Conservation (phyloP, 1,140 invertebrate species). For the Hetaerina americana region DNA sequence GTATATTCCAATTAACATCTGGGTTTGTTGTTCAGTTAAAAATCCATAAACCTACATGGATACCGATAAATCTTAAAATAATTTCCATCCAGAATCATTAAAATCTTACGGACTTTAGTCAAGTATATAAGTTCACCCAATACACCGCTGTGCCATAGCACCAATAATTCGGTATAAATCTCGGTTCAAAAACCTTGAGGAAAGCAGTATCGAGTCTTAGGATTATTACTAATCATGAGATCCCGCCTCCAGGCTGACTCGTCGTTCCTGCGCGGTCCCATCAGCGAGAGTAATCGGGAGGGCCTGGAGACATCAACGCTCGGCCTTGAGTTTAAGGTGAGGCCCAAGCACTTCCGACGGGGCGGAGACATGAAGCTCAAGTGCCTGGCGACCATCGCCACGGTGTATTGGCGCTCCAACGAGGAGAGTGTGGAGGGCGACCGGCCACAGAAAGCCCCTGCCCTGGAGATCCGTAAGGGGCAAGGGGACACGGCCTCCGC, state of each 20-base stretch:
- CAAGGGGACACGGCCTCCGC: not conserved
- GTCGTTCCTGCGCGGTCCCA: conserved; percentile 36
- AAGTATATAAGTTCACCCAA: no score
- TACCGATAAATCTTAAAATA: no score
- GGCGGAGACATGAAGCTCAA: conserved; percentile 73
- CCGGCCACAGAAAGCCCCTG: conserved; percentile 37
- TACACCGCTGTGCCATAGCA: no score
- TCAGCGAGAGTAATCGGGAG: conserved; percentile 34
- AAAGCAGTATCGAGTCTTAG: no score
- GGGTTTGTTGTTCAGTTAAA: no score
- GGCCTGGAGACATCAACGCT: conserved; percentile 57
- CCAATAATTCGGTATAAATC: no score
- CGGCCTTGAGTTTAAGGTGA: conserved; percentile 54
- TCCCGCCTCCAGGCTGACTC: conserved; percentile 35
- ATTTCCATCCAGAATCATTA: no score
- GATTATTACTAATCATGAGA: no score
- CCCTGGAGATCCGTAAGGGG: not conserved
- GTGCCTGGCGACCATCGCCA: conserved; percentile 73
- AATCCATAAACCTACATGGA: no score
- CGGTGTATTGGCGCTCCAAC: conserved; percentile 66
- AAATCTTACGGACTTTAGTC: no score
- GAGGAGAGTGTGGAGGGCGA: conserved; percentile 69
- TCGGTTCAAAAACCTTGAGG: no score
- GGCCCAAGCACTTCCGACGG: conserved; percentile 55
- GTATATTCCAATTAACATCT: no score